Base-by-base conservation (phyloP, 1,140 invertebrate species). In the Heliconius nattereri region DNA sequence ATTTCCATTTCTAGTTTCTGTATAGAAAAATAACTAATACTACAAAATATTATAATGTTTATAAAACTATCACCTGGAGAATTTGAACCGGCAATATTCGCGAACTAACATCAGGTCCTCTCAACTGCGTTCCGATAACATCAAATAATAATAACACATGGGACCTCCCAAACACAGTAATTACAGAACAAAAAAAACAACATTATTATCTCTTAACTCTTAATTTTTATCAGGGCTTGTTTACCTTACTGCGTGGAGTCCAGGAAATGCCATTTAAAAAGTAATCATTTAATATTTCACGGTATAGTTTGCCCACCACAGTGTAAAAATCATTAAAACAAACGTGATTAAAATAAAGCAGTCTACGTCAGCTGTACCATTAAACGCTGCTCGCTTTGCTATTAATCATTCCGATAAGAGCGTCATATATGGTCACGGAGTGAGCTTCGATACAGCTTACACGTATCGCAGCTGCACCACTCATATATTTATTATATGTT, bases 291-390 rank as follows among this genome's bases (percentile, higher is more conserved):
- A 29, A 66, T 29, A 29, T 66, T 66, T 66, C 60, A 66, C 60
- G 60, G 60, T 66, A 66, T 7, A 66, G 9, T 66, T 66, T 66
- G 71, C 71, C 35, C 7, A 72, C 71, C 71, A 72, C 71, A 77
- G 76, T 70, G 76, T 71, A 77, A 77, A 77, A 77, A 77, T 77
- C 40, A 11, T 77, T 77, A 72, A 76, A 77, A 37, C 70, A 77
- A 77, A 77, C 70, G 60, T 45, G 66, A 72, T 77, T 54, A 77
- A 71, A 77, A 77, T 72, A 54, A 71, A 77, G 76, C 70, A 77
- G 76, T 45, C 76, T 77, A n/a, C 76, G 76, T 77, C 76, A 77
- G 70, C 32, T 72, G 71, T 45, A 71, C 66, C 76, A 77, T 77
- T 72, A 77, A 77, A 77, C 70, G 66, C 32, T 52, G n/a, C 45